Evolutionary conservation across 2,797 vertebrate genomes (phyloP), one percentile per base, ranked within the genome.

Genomic region (Pygocentrus nattereri): DNA sequence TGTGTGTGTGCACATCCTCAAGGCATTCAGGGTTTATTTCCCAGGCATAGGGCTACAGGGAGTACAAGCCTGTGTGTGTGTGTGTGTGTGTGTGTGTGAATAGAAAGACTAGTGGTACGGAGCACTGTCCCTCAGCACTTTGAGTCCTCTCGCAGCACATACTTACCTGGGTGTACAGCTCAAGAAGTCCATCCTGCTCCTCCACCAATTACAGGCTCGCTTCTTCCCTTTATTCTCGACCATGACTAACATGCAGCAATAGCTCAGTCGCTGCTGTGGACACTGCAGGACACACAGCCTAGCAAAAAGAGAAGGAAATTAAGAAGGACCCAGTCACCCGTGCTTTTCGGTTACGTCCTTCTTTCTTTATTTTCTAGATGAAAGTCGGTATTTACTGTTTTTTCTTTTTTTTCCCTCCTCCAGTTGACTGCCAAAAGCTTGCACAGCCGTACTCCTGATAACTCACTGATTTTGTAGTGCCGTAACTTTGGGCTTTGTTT

Each of bases 31-130:
- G 89, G 89, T 89, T 89, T 82, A 27, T 86, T 82, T 84, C 91
- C 80, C 85, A 90, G 81, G 76, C 85, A 91, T 91, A 93, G 91
- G 92, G 93, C 91, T 94, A 86, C 75, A 75, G 54, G 80, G 79
- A 86, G 68, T 78, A 84, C 69, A 86, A 85, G 84, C 74, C 81
- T 52, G 80, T 78, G 79, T 78, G 38, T 64, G 61, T 19, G 30
- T 64, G 58, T 59, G 56, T 3, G 49, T 44, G 54, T 25, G 34
- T 38, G 31, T 38, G 31, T 67, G 64, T 67, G 1, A 85, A 47
- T 38, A 34, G 31, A 67, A 65, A 76, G 5, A 61, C 30, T 58
- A 59, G 47, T 16, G 1, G 70, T 64, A 65, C 47, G 10, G 50
- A 62, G 49, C 41, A 52, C 74, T 67, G 62, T 58, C 61, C n/a